These are phyloP conservation scores for Meteorus sp. DNA, from an alignment of 1,140 invertebrate genomes.

Conservation along the genomic window DNA sequence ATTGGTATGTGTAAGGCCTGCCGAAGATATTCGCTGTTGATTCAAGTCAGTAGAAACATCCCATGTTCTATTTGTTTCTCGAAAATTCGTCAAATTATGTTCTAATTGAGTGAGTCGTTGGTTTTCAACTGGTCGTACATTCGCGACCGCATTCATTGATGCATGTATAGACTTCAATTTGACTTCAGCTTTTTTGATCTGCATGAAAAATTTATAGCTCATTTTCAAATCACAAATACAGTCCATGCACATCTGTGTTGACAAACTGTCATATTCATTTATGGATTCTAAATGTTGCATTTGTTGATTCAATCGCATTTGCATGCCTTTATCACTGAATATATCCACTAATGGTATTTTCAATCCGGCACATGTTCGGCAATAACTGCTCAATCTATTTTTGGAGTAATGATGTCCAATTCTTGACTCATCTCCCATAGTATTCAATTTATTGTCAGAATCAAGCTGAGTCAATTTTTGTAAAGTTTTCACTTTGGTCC, in stretches of 20 bases:
- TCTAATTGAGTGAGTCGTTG: background rate
- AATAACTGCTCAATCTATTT: constrained; percentile 49
- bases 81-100: too few relatives aligned
- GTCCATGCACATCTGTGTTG: constrained; percentile 57
- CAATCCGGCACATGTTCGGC: constrained; percentile 52
- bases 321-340: constrained; percentile 52
- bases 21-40: too few relatives aligned
- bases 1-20: too few relatives aligned
- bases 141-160: constrained; percentile 25
- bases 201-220: constrained; percentile 58
- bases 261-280: constrained; percentile 42
- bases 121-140: background rate
- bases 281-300: constrained; percentile 53
- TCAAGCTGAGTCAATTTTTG: constrained; percentile 40
- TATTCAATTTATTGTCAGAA: constrained; percentile 26
- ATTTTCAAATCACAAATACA: constrained; percentile 56
- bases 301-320: constrained; percentile 53
- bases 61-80: too few relatives aligned
- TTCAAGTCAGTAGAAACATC: too few relatives aligned
- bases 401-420: constrained; percentile 32
- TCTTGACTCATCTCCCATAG: constrained; percentile 15
- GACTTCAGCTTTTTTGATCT: constrained; percentile 55
- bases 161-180: constrained; percentile 48
- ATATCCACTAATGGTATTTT: constrained; percentile 54
- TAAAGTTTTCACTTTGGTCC: constrained; percentile 39